Evolutionary conservation across 1,140 invertebrate genomes (phyloP).

Genomic region (Zaprionus kolodkinae): DNA sequence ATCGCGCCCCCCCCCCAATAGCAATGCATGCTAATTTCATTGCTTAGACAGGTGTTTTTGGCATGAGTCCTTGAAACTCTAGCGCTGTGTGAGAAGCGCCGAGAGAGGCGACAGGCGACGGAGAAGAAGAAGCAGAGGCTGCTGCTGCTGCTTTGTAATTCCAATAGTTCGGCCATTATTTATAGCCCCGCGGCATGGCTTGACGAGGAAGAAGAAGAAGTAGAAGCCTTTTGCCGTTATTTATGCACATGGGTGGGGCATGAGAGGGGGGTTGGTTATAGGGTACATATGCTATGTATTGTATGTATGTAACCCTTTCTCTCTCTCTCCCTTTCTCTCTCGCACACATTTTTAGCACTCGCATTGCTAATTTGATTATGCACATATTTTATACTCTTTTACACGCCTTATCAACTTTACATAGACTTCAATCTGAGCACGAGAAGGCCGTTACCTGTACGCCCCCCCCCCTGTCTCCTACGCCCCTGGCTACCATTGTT

Average conservation of each 20-base stretch:
- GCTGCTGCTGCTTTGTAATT: slow-evolving; percentile 2
- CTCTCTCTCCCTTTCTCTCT: too few relatives aligned
- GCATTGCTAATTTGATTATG: slow-evolving; percentile 68
- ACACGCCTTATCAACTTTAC: slow-evolving; percentile 68
- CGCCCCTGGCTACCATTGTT: not conserved
- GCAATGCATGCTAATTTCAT: too few relatives aligned
- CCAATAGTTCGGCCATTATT: slow-evolving; percentile 23
- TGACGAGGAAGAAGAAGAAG: too few relatives aligned
- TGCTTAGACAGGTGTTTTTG: not conserved
- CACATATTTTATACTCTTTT: slow-evolving; percentile 50
- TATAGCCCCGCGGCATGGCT: not conserved
- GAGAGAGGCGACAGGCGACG: not conserved
- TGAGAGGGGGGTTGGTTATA: not conserved
- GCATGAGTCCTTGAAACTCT: not conserved
- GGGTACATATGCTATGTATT: not conserved
- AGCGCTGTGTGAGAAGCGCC: not conserved
- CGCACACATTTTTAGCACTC: slow-evolving; percentile 21
- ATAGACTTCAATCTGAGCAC: slow-evolving; percentile 66
- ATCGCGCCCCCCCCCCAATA: not conserved
- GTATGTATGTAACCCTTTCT: not conserved
- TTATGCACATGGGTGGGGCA: not conserved
- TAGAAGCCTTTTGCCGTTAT: not conserved
- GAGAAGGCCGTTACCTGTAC: slow-evolving; percentile 31
- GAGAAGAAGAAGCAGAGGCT: not conserved
- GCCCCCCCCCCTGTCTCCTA: not conserved